phyloP scores from a whole-genome alignment of 2,888 invertebrate genomes.

The Stictocephala bisonia region DNA sequence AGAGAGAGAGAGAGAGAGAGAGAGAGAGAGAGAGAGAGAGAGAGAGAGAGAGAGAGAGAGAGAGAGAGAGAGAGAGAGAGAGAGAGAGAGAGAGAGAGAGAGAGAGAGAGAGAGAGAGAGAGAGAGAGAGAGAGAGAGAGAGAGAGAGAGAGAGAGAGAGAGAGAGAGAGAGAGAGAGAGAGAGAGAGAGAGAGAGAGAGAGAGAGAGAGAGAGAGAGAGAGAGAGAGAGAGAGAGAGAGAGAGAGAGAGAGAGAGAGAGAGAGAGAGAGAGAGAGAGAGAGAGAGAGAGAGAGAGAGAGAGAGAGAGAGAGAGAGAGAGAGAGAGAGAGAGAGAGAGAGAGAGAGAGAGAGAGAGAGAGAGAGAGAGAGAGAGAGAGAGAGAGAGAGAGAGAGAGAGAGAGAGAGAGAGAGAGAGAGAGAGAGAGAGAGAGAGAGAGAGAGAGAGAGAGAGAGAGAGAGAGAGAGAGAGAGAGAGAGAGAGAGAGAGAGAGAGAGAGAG shows the following conservation, averaged over 20 bases:
- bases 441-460: constrained; percentile 8
- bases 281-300: constrained; percentile 16
- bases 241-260: constrained; percentile 8
- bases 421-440: constrained; percentile 16
- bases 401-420: constrained; percentile 6
- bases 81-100: constrained; percentile 10
- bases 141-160: constrained; percentile 17
- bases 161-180: constrained; percentile 8
- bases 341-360: background rate
- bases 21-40: background rate
- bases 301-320: constrained; percentile 8
- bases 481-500: background rate
- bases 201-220: constrained; percentile 8
- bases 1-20: constrained; percentile 19
- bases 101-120: constrained; percentile 6
- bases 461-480: constrained; percentile 19
- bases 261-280: constrained; percentile 9
- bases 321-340: constrained; percentile 21
- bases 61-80: constrained; percentile 15
- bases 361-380: constrained; percentile 1
- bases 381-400: constrained; percentile 14
- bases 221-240: constrained; percentile 7
- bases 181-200: constrained; percentile 7
- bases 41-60: constrained; percentile 12
- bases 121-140: constrained; percentile 8